A percentile compares a stretch with the other conserved stretches of the same genome.
phyloP scores from a whole-genome alignment of 2,797 vertebrate genomes.

The Amblyraja radiata region DNA sequence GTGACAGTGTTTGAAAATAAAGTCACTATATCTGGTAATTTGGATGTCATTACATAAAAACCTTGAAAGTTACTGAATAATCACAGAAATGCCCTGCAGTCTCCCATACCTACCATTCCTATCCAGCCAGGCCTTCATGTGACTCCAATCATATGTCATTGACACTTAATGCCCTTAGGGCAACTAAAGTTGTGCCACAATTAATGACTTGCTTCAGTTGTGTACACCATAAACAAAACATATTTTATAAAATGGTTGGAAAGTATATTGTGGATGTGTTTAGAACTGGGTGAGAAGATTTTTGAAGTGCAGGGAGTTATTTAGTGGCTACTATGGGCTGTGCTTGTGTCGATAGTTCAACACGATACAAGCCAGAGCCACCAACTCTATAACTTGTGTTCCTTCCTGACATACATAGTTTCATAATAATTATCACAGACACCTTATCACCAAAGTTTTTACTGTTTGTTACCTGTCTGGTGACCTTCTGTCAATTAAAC shows the following conservation, averaged over 20 bases:
- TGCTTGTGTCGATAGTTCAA: not conserved
- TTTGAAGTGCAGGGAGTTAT: not conserved
- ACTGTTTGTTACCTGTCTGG: conserved; percentile 57
- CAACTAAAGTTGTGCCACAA: not conserved
- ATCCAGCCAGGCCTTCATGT: not conserved
- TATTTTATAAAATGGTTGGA: not conserved
- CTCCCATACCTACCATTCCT: not conserved
- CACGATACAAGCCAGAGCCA: not conserved
- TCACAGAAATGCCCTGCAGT: not conserved
- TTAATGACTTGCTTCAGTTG: not conserved
- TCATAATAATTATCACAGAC: not conserved
- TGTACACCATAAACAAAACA: not conserved
- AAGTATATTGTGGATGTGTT: not conserved
- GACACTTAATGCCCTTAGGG: not conserved
- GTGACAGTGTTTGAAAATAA: not conserved
- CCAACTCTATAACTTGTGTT: not conserved
- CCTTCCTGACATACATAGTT: not conserved
- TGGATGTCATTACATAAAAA: not conserved
- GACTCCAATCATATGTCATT: not conserved
- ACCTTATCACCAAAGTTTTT: conserved; percentile 18
- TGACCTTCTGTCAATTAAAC: conserved; percentile 61
- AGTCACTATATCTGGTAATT: not conserved
- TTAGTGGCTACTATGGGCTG: not conserved
- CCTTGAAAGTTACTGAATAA: not conserved
- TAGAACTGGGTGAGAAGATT: not conserved